phyloP scores from a whole-genome alignment of 2,888 invertebrate species.

The Mechanitis mazaeus region DNA sequence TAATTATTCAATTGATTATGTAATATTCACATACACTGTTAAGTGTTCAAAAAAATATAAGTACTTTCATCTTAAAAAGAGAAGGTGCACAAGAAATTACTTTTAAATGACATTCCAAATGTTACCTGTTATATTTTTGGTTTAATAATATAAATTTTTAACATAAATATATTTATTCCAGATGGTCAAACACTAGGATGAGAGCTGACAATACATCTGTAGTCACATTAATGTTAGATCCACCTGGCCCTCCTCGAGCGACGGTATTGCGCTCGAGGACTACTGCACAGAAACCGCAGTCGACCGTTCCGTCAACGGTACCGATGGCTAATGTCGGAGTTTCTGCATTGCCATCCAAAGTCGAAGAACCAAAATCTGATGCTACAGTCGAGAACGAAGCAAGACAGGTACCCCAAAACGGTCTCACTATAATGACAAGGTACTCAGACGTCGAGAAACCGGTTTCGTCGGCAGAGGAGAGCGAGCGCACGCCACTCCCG shows the following conservation, averaged over 20 bases:
- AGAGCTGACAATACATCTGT: conserved; percentile 98
- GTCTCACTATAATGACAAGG: conserved; percentile 70
- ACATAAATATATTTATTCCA: conserved; percentile 34
- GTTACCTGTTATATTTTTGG: no score
- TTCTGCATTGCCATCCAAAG: conserved; percentile 29
- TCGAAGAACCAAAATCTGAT: conserved; percentile 26
- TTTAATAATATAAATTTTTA: no score
- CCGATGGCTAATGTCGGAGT: conserved; percentile 31
- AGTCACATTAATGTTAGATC: conserved; percentile 92
- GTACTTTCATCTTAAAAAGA: no score
- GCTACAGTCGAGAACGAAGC: conserved; percentile 27
- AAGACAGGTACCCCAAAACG: conserved; percentile 56
- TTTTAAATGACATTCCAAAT: no score
- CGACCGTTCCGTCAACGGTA: conserved; percentile 30
- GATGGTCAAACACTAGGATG: conserved; percentile 90
- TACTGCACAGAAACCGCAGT: conserved; percentile 37
- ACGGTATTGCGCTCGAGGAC: conserved; percentile 75
- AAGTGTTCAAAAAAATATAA: no score
- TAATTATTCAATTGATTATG: no score
- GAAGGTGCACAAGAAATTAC: no score
- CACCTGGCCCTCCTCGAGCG: conserved; percentile 86
- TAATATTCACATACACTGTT: no score
- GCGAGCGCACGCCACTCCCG: conserved; percentile 45
- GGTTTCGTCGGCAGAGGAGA: conserved; percentile 35
- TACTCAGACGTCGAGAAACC: conserved; percentile 60